Evolutionary conservation across 2,888 invertebrate genomes (phyloP), one percentile per base, ranked within the genome.

Genomic region (Silvanus unidentatus): DNA sequence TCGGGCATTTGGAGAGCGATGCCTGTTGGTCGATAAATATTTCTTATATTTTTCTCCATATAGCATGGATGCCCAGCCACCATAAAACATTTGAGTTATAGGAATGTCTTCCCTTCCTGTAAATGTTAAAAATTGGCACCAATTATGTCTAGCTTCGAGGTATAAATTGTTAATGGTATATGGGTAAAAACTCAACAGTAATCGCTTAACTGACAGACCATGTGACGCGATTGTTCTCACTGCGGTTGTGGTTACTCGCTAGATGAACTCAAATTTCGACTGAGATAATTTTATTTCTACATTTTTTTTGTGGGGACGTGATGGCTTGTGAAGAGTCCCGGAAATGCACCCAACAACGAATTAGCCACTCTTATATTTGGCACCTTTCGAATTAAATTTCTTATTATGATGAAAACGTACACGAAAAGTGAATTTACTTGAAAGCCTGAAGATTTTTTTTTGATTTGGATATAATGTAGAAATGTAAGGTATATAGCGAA

Each of bases 131-230:
- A 45, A 49, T 45, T 45, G 45, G 43, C 45, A 29, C 36, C 45
- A 49, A 49, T 49, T 49, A 49, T 42, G 16, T 34, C 39, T 49
- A 43, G 29, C 45, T 43, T n/a, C 35, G 36, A 45, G 49, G 49
- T 41, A 39, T 34, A 44, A 34, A 28, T 30, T 43, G 5, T 42
- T 41, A 40, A 44, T 47, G 47, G 46, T 38, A 32, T 42, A 43
- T 32, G 32, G 10, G 12, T 32, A 32, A 32, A 32, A 32, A 32
- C 32, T 32, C 4, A 32, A 12, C 5, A 32, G 10, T 32, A 32
- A 32, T 32, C 32, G 32, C 32, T 32, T 32, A 32, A 11, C 32
- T 12, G 32, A 11, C 32, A 32, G 32, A 32, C 32, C 32, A 32
- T 32, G 32, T 32, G 32, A 32, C 12, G 32, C 32, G 4, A 32